These are phyloP conservation scores for Dendrolimus pini DNA, from an alignment of 2,888 invertebrate species.

Conservation along the genomic window DNA sequence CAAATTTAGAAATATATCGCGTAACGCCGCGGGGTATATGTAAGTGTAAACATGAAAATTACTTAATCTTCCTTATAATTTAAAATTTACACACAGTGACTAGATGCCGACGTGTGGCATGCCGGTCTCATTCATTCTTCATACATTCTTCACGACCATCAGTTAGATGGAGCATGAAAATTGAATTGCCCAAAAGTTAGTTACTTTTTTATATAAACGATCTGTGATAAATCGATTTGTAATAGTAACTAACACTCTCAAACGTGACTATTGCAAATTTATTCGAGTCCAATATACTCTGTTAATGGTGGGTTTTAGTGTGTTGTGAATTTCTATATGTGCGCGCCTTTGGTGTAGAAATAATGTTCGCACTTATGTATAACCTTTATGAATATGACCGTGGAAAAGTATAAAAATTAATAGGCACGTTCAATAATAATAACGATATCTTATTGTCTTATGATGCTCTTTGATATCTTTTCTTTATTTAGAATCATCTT, in stretches of 20 bases:
- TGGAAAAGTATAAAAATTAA: not conserved
- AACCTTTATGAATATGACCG: not conserved
- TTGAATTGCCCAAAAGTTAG: constrained; percentile 16
- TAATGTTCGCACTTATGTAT: not conserved
- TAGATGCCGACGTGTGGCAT: not conserved
- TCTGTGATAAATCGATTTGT: constrained; percentile 16
- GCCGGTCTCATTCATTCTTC: constrained; percentile 1
- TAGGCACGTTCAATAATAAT: not conserved
- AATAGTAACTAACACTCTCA: constrained; percentile 7
- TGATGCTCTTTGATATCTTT: too few relatives aligned
- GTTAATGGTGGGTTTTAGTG: not conserved
- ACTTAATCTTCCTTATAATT: not conserved
- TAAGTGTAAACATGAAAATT: too few relatives aligned
- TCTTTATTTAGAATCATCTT: too few relatives aligned
- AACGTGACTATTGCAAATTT: not conserved
- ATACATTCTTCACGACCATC: constrained; percentile 13
- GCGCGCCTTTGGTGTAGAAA: not conserved
- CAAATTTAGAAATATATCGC: too few relatives aligned
- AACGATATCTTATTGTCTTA: not conserved
- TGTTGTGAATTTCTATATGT: not conserved
- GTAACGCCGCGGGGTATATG: too few relatives aligned
- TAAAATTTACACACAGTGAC: not conserved
- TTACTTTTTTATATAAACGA: constrained; percentile 13
- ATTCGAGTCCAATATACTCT: not conserved
- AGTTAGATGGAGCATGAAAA: constrained; percentile 14